Evolutionary conservation across 2,888 invertebrate genomes (phyloP).

Genomic region (Polyploca ridens): DNA sequence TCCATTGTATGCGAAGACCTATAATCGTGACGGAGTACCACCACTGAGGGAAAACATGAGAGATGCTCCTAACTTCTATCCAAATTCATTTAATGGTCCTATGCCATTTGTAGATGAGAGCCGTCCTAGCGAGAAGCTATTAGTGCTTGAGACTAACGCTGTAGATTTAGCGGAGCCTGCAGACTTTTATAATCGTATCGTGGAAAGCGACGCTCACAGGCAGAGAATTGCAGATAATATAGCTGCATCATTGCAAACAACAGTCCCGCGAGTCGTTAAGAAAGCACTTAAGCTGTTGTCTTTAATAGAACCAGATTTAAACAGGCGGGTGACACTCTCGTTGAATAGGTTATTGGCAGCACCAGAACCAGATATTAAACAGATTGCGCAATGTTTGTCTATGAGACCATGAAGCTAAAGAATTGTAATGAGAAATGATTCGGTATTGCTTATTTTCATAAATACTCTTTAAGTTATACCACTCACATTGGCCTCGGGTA

Average conservation of each 20-base stretch:
- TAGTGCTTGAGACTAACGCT: constrained; percentile 47
- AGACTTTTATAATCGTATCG: constrained; percentile 86
- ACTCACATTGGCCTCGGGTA: no score
- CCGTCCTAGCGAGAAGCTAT: constrained; percentile 43
- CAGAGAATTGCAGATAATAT: constrained; percentile 32
- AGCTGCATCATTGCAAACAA: constrained; percentile 19
- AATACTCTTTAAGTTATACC: not conserved
- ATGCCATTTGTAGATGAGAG: constrained; percentile 82
- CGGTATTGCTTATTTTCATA: not conserved
- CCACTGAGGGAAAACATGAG: constrained; percentile 90
- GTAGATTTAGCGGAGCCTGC: constrained; percentile 85
- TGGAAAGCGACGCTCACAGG: constrained; percentile 32
- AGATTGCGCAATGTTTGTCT: constrained; percentile 20
- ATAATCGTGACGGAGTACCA: constrained; percentile 83
- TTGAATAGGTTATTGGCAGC: constrained; percentile 23
- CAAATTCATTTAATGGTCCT: constrained; percentile 96
- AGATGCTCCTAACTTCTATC: constrained; percentile 96
- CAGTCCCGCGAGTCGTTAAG: constrained; percentile 67
- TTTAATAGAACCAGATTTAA: constrained; percentile 90
- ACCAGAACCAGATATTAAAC: constrained; percentile 12
- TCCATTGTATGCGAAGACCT: constrained; percentile 55
- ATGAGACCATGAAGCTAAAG: constrained; percentile 15
- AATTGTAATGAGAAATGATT: not conserved
- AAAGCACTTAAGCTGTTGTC: constrained; percentile 90
- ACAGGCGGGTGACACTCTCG: constrained; percentile 81